Base-by-base conservation (phyloP, 2,113 vertebrate genomes). In the Budorcas taxicolor region DNA sequence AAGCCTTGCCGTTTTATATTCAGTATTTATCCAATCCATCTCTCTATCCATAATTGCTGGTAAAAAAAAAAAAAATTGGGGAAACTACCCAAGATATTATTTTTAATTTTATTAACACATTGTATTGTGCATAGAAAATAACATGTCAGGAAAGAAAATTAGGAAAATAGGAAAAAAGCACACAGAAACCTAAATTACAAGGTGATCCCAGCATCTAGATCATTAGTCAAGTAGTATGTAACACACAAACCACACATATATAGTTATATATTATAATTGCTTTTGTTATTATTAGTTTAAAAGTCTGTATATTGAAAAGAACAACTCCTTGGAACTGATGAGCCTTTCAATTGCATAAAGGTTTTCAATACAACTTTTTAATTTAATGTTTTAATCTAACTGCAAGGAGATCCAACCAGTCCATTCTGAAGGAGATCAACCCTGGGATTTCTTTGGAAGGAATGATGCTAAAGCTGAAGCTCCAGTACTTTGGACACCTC, bases 21-120 rank as follows among this genome's bases (percentile, higher is more conserved):
- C 2, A n/a, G 62, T 80, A 90, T 95, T 94, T 86, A 95, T 71
- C 60, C 27, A 78, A 40, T 50, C 80, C 31, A 92, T 71, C 50
- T 95, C 29, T 95, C 55, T 78, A 81, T 52, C 43, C 6, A n/a
- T 67, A 86, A 71, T 29, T 97, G 43, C 58, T 62, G 3, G 60
- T 86, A 76, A 93, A 86, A 95, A 50, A 93, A 86, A 95, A 50
- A 55, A 21, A 12, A 19, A 43, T 95, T 96, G 50, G 53, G n/a
- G 47, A 91, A 95, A 86, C 19, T 31, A 89, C 60, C 9, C 25
- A 93, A 88, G 29, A 81, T 84, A 82, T 25, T 93, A 91, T 87
- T 91, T 97, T 92, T 94, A 97, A 19, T 31, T 78, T 78, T 47
- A 90, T 45, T 93, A 92, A 40, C 43, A 87, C 43, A 45, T 74